These are phyloP conservation scores for Suricata suricatta DNA, from an alignment of 2,113 vertebrate genomes.

Conservation along the genomic window DNA sequence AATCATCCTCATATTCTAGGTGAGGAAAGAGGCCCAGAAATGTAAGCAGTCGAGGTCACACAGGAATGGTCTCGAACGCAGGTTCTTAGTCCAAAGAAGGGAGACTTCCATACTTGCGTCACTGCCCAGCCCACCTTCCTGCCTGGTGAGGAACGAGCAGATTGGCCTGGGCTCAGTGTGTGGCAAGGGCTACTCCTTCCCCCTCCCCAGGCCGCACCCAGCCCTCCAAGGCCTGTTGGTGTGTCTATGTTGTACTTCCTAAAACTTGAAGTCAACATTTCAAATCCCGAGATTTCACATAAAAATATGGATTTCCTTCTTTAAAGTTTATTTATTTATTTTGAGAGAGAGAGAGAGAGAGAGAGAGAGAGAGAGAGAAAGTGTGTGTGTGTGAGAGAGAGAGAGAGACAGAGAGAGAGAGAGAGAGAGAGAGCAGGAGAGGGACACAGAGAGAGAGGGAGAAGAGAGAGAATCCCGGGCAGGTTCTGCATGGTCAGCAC, in stretches of 20 bases:
- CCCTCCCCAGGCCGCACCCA: too few species aligned
- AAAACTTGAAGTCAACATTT: conserved; percentile 4
- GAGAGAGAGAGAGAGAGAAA: too few species aligned
- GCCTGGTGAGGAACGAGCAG: background rate
- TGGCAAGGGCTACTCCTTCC: background rate
- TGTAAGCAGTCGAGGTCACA: background rate
- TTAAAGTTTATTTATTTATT: background rate
- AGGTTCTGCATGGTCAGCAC: too few species aligned
- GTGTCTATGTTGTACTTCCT: background rate
- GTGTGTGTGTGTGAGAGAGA: too few species aligned
- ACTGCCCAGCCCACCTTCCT: background rate
- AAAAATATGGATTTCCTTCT: conserved; percentile 20
- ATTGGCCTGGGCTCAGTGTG: background rate
- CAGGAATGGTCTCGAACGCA: background rate
- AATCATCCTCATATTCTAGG: background rate
- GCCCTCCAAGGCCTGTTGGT: background rate
- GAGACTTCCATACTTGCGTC: background rate
- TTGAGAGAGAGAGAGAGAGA: too few species aligned
- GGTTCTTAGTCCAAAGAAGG: background rate
- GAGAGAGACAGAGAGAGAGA: too few species aligned
- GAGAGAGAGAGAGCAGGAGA: too few species aligned
- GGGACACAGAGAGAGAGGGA: too few species aligned
- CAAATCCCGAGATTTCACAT: background rate
- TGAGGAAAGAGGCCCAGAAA: background rate
- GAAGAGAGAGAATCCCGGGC: too few species aligned